Percentiles rank a stretch among this genome's conserved stretches.
Evolutionary conservation across 1,140 invertebrate species (phyloP).

Genomic region (Augochlora pura): DNA sequence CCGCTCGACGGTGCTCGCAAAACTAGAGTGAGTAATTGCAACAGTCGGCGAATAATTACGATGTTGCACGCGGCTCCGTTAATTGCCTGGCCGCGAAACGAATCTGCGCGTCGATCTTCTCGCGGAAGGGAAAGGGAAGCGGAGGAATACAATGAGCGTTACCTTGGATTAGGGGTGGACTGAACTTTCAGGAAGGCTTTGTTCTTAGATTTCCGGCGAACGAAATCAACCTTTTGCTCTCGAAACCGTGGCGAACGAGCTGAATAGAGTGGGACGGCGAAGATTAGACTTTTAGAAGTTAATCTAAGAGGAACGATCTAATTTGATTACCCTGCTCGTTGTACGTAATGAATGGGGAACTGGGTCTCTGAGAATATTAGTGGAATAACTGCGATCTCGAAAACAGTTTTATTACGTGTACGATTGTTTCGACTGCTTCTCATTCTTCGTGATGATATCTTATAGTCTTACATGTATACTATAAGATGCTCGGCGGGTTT

Average conservation of each 20-base stretch:
- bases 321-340: background rate
- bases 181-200: background rate
- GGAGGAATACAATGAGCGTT: background rate
- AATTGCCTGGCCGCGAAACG: slow-evolving; percentile 36
- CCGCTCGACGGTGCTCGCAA: slow-evolving; percentile 24
- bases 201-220: slow-evolving; percentile 1
- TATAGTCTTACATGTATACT: too few species aligned
- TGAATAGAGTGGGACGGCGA: background rate
- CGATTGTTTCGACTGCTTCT: background rate
- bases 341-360: background rate
- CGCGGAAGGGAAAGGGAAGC: too few species aligned
- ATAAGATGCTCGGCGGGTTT: background rate
- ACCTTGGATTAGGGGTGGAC: background rate
- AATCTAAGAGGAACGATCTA: background rate
- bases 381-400: background rate
- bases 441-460: background rate
- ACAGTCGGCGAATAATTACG: slow-evolving; percentile 45
- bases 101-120: background rate
- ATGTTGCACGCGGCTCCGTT: slow-evolving; percentile 28
- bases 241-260: background rate
- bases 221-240: background rate
- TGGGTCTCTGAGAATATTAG: background rate
- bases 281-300: background rate
- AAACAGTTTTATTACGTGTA: background rate
- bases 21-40: slow-evolving; percentile 60